phyloP scores from a whole-genome alignment of 2,113 vertebrate species.

The Puffinus mauretanicus region DNA sequence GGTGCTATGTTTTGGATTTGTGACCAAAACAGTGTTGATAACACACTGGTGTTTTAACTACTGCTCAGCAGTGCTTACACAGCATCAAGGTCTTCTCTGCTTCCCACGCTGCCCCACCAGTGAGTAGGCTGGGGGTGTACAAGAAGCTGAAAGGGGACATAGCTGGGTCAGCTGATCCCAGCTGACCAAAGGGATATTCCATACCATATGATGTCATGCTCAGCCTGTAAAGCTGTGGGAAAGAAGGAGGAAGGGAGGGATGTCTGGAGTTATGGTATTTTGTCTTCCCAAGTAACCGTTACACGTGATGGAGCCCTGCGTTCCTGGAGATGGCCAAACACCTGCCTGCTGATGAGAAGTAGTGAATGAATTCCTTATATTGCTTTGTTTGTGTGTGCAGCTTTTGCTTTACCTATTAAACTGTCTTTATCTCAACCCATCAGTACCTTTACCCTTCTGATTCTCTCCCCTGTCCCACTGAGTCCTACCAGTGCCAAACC shows the following conservation, averaged over 20 bases:
- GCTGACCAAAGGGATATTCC: neutral
- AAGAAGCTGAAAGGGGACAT: neutral
- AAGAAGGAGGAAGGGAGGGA: neutral
- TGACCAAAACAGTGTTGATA: neutral
- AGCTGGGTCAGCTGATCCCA: neutral
- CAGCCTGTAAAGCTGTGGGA: neutral
- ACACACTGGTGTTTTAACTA: neutral
- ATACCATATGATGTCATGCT: neutral
- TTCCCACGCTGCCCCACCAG: fast-evolving
- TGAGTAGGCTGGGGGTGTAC: fast-evolving
- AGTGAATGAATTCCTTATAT: neutral
- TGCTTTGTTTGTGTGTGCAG: neutral
- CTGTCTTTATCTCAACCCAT: neutral
- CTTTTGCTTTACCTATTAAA: neutral
- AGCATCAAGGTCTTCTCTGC: neutral
- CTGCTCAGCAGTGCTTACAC: neutral
- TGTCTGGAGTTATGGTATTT: fast-evolving
- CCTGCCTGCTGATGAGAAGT: fast-evolving
- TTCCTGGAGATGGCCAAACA: neutral
- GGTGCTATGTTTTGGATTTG: neutral
- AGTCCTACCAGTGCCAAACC: neutral
- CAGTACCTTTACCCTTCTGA: neutral
- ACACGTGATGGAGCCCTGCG: too few species aligned
- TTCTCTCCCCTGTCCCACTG: neutral
- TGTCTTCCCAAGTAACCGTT: neutral